Base-by-base conservation (phyloP, 2,797 vertebrate genomes). In the Champsocephalus gunnari region DNA sequence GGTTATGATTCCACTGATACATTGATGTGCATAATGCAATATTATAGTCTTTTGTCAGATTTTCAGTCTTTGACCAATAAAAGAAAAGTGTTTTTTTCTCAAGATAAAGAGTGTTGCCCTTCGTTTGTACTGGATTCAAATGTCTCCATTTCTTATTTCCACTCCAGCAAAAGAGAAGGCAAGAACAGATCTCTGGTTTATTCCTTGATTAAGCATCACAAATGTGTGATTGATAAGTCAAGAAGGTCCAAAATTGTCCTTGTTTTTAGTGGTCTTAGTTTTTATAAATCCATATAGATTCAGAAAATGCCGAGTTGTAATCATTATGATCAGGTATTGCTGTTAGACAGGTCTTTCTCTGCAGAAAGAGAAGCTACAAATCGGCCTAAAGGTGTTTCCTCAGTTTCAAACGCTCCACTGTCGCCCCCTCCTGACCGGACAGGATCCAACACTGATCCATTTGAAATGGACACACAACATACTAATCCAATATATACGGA, bases 11-110 rank as follows among this genome's bases (percentile, higher is more conserved):
- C 47, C 28, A 2, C 16, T 66, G 3, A 68, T n/a, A 24, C 12
- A 45, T 2, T 67, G 51, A 61, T 58, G 12, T 58, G 4, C 28
- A 28, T 28, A 28, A 28, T 28, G 28, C 4, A 28, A 14, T 14
- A 32, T 72, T 41, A 21, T 17, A 67, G 12, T 51, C 3, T 53
- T 71, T 64, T 81, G 28, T 53, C 28, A 60, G 0, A 58, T 66
- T 77, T 63, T 55, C 2, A 75, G 43, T 63, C 13, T 58, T 73
- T 66, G 62, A 80, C 56, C 53, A 64, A 72, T 73, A 69, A 75
- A 88, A 67, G 50, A 2, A 50, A 49, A 56, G 3, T 13, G n/a
- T 13, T 61, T 75, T 67, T 56, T 24, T 67, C 10, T 49, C 10
- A 21, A 63, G 10, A 60, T 49, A 5, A 62, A 54, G 41, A 13